Conservation (phyloP, 2,888 invertebrate species). For the Shargacucullia verbasci region DNA sequence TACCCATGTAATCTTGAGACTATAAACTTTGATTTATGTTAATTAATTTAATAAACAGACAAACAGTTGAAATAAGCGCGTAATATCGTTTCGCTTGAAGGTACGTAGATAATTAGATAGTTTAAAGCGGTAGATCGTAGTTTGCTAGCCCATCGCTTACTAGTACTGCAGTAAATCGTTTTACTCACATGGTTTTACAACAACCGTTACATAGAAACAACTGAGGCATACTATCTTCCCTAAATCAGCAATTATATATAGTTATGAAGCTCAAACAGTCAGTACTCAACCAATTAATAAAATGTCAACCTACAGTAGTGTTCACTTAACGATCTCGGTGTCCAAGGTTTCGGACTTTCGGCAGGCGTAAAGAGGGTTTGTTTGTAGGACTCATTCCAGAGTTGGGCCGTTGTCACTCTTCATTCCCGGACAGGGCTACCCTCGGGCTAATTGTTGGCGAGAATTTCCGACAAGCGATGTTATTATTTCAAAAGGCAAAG, state of each 20-base stretch:
- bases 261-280: background rate
- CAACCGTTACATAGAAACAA: slow-evolving; percentile 26
- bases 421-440: slow-evolving; percentile 61
- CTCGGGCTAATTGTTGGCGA: slow-evolving; percentile 64
- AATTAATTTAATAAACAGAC: slow-evolving; percentile 60
- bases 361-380: slow-evolving; percentile 66
- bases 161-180: slow-evolving; percentile 40
- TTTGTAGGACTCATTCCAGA: slow-evolving; percentile 66
- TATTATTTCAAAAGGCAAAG: slow-evolving; percentile 20
- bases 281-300: background rate
- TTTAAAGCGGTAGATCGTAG: slow-evolving; percentile 43
- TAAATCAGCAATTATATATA: slow-evolving; percentile 16
- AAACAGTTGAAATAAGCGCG: slow-evolving; percentile 53
- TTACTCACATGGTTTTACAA: slow-evolving; percentile 46
- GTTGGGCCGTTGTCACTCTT: slow-evolving; percentile 68
- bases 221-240: slow-evolving; percentile 11
- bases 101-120: slow-evolving; percentile 57
- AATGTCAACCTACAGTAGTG: background rate
- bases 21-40: slow-evolving; percentile 58
- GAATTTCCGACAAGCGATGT: slow-evolving; percentile 47
- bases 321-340: slow-evolving; percentile 16
- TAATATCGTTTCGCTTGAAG: slow-evolving; percentile 56
- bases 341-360: slow-evolving; percentile 15
- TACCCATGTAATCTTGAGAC: slow-evolving; percentile 35
- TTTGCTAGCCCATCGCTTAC: slow-evolving; percentile 46